phyloP scores from a whole-genome alignment of 1,140 invertebrate genomes.

The Trichonephila clavipes region DNA sequence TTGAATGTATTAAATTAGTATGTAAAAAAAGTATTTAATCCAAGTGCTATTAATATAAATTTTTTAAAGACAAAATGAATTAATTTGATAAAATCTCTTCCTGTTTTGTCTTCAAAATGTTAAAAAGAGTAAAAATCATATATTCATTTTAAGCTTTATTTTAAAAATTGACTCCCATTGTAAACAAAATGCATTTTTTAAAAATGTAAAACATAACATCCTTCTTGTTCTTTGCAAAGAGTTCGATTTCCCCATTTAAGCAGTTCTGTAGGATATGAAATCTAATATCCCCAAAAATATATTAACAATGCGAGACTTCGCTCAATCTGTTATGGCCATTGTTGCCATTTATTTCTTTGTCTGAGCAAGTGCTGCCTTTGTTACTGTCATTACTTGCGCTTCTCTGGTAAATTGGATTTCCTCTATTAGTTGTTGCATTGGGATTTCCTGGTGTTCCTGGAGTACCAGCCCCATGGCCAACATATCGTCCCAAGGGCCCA shows the following conservation, averaged over 20 bases:
- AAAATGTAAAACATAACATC: slow-evolving; percentile 18
- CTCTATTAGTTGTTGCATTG: slow-evolving; percentile 78
- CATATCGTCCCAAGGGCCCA: slow-evolving; percentile 72
- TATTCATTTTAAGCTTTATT: slow-evolving; percentile 37
- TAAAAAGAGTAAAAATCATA: not conserved
- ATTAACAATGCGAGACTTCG: slow-evolving; percentile 65
- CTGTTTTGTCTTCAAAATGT: not conserved
- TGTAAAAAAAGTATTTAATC: no score
- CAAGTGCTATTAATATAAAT: no score
- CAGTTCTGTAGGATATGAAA: slow-evolving; percentile 20
- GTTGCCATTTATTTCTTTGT: slow-evolving; percentile 83
- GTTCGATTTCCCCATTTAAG: not conserved
- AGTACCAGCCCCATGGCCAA: slow-evolving; percentile 66
- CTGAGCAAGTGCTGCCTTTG: slow-evolving; percentile 84
- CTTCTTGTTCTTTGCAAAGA: slow-evolving; percentile 39
- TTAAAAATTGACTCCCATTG: slow-evolving; percentile 53
- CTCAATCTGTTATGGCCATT: slow-evolving; percentile 31
- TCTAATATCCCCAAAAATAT: not conserved
- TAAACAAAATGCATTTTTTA: slow-evolving; percentile 43
- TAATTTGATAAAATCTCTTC: no score
- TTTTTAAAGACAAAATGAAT: no score
- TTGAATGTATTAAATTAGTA: no score
- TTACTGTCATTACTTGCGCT: slow-evolving; percentile 90
- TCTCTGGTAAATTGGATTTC: slow-evolving; percentile 86
- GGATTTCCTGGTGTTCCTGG: slow-evolving; percentile 77